Percentiles rank a stretch among this genome's conserved stretches.
phyloP scores from a whole-genome alignment of 2,797 vertebrate genomes.

The Danio albolineatus region DNA sequence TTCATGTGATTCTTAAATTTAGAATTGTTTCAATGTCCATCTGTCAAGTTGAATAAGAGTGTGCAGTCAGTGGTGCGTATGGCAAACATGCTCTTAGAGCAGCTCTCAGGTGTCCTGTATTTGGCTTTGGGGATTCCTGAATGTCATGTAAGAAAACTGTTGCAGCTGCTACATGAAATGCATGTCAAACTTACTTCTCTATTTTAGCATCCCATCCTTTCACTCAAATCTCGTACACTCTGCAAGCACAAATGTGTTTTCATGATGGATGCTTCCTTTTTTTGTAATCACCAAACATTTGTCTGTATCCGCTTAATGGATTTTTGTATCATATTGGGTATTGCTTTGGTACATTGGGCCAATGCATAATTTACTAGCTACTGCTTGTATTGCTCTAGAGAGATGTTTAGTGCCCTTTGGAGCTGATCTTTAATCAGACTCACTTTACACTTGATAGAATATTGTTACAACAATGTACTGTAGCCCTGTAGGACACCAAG shows the following conservation, averaged over 20 bases:
- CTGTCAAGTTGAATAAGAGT: constrained; percentile 56
- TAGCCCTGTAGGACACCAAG: constrained; percentile 17
- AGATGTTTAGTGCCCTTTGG: constrained; percentile 14
- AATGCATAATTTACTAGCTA: constrained; percentile 30
- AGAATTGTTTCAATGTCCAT: constrained; percentile 38
- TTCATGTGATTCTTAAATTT: constrained; percentile 51
- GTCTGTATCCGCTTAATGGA: constrained; percentile 39
- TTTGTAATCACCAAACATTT: constrained; percentile 26
- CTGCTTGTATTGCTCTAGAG: constrained; percentile 23
- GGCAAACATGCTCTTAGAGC: constrained; percentile 60
- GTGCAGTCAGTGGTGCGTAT: constrained; percentile 55
- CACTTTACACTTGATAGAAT: constrained; percentile 22
- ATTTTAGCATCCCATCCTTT: background rate
- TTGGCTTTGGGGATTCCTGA: constrained; percentile 15
- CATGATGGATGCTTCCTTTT: background rate
- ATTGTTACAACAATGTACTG: constrained; percentile 14
- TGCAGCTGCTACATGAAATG: background rate
- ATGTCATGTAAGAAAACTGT: constrained; percentile 1
- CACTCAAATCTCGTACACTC: background rate
- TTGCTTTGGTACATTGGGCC: constrained; percentile 28
- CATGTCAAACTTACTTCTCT: background rate
- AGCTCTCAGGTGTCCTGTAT: constrained; percentile 37
- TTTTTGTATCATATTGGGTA: constrained; percentile 47
- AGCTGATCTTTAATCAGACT: constrained; percentile 17
- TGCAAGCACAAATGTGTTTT: constrained; percentile 25